phyloP scores from a whole-genome alignment of 2,113 vertebrate species.

The Pogona vitticeps region DNA sequence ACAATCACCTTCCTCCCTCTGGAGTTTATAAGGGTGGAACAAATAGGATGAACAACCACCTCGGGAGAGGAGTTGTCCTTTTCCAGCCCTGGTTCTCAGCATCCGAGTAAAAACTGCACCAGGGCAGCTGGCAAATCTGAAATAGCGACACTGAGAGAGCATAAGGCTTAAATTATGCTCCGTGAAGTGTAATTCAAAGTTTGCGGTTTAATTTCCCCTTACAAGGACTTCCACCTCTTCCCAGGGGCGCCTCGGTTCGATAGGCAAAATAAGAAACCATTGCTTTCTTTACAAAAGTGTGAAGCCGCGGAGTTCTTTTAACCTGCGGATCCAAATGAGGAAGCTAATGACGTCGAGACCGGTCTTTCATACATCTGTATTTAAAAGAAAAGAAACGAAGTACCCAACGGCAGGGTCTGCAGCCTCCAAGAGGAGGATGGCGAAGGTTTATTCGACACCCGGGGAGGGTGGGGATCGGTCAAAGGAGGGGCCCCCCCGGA shows the following conservation, averaged over 20 bases:
- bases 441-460: too few relatives aligned
- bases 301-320: too few relatives aligned
- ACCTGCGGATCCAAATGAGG: too few relatives aligned
- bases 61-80: slow-evolving; percentile 45
- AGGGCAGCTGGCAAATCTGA: slow-evolving; percentile 61
- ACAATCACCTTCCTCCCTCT: slow-evolving; percentile 19
- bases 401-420: too few relatives aligned
- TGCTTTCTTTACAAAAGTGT: too few relatives aligned
- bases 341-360: too few relatives aligned
- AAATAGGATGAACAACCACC: slow-evolving; percentile 58
- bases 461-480: too few relatives aligned
- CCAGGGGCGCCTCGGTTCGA: neutral
- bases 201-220: neutral
- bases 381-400: too few relatives aligned
- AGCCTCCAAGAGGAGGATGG: too few relatives aligned
- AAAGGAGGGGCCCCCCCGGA: too few relatives aligned
- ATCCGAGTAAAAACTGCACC: slow-evolving; percentile 64
- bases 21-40: slow-evolving; percentile 61
- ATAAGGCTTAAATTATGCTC: slow-evolving; percentile 24
- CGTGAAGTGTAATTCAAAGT: slow-evolving; percentile 32
- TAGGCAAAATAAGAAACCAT: neutral
- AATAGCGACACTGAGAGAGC: slow-evolving; percentile 59
- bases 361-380: too few relatives aligned
- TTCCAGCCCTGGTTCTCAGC: slow-evolving; percentile 30
- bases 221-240: too few relatives aligned